Evolutionary conservation across 2,797 vertebrate species (phyloP).

Genomic region (Catamblyrhynchus diadema): DNA sequence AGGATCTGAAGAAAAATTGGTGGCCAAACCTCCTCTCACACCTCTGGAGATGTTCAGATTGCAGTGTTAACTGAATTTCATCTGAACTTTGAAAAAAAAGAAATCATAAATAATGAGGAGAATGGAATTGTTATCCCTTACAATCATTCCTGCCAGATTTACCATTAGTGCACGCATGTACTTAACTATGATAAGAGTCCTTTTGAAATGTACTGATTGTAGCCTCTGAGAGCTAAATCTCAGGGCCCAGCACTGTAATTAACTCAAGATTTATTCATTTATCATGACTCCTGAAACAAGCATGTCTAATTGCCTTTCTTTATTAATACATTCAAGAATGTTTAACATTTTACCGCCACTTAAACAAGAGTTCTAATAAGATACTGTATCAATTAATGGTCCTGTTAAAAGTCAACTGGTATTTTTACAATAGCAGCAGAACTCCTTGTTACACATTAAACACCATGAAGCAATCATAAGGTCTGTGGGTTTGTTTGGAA

Average conservation of each 20-base stretch:
- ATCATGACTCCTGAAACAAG: slow-evolving; percentile 43
- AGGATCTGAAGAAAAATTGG: not conserved
- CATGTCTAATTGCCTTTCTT: slow-evolving; percentile 58
- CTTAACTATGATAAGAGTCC: not conserved
- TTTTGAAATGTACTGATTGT: slow-evolving; percentile 18
- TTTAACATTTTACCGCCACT: slow-evolving; percentile 66
- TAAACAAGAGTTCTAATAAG: slow-evolving; percentile 63
- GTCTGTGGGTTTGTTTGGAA: slow-evolving; percentile 26
- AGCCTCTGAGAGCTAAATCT: slow-evolving; percentile 26
- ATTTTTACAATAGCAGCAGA: slow-evolving; percentile 53
- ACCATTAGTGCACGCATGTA: not conserved
- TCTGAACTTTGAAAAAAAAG: not conserved
- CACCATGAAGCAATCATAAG: not conserved
- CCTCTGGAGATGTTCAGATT: not conserved
- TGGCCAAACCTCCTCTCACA: not conserved
- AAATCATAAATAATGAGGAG: not conserved
- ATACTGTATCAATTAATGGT: slow-evolving; percentile 63
- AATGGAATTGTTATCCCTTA: not conserved
- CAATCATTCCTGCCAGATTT: not conserved
- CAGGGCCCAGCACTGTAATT: slow-evolving; percentile 30
- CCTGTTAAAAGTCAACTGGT: slow-evolving; percentile 59
- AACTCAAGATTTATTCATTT: slow-evolving; percentile 65
- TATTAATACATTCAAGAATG: slow-evolving; percentile 60
- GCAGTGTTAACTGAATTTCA: not conserved
- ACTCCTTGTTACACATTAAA: slow-evolving; percentile 13